phyloP scores from a whole-genome alignment of 30 jellyfish, hydroid and myxozoan species.

The Hydractinia echinata region DNA sequence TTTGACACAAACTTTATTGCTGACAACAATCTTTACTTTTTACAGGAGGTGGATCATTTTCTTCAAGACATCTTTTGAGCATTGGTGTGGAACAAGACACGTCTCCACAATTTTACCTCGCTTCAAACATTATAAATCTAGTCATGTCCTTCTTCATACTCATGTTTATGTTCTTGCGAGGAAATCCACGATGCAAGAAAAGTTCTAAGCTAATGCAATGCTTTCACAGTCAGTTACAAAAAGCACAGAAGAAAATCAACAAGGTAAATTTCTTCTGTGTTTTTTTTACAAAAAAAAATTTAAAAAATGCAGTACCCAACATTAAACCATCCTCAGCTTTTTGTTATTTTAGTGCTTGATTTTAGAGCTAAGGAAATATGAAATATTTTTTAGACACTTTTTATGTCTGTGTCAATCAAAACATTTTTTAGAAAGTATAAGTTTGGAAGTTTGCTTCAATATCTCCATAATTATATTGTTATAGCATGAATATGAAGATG shows the following conservation, averaged over 20 bases:
- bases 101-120: slow-evolving; percentile 13
- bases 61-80: slow-evolving; percentile 30
- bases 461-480: not conserved
- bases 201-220: slow-evolving; percentile 23
- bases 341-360: too few relatives aligned
- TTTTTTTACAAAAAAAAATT: too few relatives aligned
- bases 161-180: slow-evolving; percentile 30
- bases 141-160: slow-evolving; percentile 17
- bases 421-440: not conserved
- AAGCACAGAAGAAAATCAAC: slow-evolving; percentile 34
- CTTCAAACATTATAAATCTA: slow-evolving; percentile 13
- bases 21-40: not conserved
- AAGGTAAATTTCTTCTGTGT: slow-evolving; percentile 17
- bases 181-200: slow-evolving; percentile 36
- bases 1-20: not conserved
- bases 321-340: too few relatives aligned
- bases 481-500: slow-evolving; percentile 47
- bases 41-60: slow-evolving; percentile 4
- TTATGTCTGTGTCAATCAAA: not conserved
- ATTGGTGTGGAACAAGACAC: slow-evolving; percentile 16
- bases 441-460: not conserved
- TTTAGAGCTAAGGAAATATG: not conserved
- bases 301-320: too few relatives aligned
- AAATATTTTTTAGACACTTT: not conserved
- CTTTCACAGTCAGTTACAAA: slow-evolving; percentile 17